Conservation (phyloP, 1,140 invertebrate genomes). For the Hyposmocoma kahamanoa region DNA sequence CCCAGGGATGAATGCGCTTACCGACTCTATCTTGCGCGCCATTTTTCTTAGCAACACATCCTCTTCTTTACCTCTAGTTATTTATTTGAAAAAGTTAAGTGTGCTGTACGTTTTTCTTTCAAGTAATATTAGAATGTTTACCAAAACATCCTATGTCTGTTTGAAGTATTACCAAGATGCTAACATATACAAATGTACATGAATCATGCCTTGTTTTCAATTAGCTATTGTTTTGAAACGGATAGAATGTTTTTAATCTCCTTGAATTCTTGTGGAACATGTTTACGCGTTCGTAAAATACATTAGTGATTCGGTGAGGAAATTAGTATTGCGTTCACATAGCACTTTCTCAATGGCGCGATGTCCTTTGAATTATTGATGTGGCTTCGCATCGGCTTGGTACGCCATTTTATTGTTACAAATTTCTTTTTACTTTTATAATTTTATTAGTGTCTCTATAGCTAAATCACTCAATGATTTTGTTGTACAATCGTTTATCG, state of each 20-base stretch:
- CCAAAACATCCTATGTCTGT: too few species aligned
- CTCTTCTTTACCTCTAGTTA: too few species aligned
- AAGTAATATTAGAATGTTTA: too few species aligned
- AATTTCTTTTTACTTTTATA: conserved; percentile 35
- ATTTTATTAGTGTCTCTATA: conserved; percentile 20
- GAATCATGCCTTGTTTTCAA: too few species aligned
- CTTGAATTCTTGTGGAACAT: too few species aligned
- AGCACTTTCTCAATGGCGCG: conserved; percentile 69
- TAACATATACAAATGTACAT: too few species aligned
- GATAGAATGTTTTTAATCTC: too few species aligned
- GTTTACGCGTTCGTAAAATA: too few species aligned
- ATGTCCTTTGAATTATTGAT: conserved; percentile 66
- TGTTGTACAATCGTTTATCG: not conserved
- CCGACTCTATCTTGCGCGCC: conserved; percentile 23
- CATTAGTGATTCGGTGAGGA: conserved; percentile 42
- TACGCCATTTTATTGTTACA: conserved; percentile 42
- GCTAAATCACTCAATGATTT: not conserved
- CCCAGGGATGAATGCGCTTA: conserved; percentile 34
- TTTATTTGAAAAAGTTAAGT: too few species aligned
- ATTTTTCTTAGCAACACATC: conserved; percentile 39
- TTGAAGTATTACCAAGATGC: too few species aligned
- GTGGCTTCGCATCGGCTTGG: conserved; percentile 25
- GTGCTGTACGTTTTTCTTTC: too few species aligned
- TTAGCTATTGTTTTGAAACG: too few species aligned
- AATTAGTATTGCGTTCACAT: conserved; percentile 68